Percentiles rank a stretch among this genome's conserved stretches.
phyloP scores from a whole-genome alignment of 2,888 invertebrate genomes.

The Zygaena filipendulae region DNA sequence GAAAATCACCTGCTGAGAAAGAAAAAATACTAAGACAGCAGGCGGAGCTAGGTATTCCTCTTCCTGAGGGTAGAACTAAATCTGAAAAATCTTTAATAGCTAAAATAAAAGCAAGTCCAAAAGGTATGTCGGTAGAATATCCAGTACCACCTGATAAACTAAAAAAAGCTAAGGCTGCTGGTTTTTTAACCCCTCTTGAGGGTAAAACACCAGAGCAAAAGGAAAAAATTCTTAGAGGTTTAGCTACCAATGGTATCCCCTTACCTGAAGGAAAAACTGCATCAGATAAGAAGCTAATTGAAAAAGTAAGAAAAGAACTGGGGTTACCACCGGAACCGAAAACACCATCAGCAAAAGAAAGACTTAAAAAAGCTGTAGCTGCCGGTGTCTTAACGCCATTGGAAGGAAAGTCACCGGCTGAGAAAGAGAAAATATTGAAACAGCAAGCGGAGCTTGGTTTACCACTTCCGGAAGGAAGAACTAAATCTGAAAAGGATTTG shows the following conservation, averaged over 20 bases:
- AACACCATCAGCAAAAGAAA: conserved; percentile 12
- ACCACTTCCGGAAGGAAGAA: conserved; percentile 14
- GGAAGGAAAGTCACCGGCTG: conserved; percentile 18
- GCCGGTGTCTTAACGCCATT: conserved; percentile 20
- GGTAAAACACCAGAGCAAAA: conserved; percentile 19
- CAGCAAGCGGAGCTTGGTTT: conserved; percentile 14
- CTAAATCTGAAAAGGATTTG: conserved; percentile 17
- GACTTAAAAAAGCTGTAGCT: conserved; percentile 16
- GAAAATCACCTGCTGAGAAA: conserved; percentile 11
- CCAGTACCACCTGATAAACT: conserved; percentile 19
- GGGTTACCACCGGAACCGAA: conserved; percentile 17
- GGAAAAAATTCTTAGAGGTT: conserved; percentile 18
- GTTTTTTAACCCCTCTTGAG: conserved; percentile 20
- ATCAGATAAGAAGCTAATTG: conserved; percentile 13
- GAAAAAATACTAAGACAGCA: conserved; percentile 11
- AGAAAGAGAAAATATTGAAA: conserved; percentile 19
- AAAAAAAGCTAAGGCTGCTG: conserved; percentile 20
- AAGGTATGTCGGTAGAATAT: too few relatives aligned
- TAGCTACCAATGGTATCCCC: conserved; percentile 10
- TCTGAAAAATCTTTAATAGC: conserved; percentile 15
- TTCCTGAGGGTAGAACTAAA: conserved; percentile 13
- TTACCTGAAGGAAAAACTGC: conserved; percentile 11
- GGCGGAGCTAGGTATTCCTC: conserved; percentile 5
- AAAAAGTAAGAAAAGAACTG: conserved; percentile 13
- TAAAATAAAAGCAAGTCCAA: conserved; percentile 2